These are phyloP conservation scores for Lepisosteus oculatus DNA, from an alignment of 2,113 vertebrate species.

Conservation along the genomic window DNA sequence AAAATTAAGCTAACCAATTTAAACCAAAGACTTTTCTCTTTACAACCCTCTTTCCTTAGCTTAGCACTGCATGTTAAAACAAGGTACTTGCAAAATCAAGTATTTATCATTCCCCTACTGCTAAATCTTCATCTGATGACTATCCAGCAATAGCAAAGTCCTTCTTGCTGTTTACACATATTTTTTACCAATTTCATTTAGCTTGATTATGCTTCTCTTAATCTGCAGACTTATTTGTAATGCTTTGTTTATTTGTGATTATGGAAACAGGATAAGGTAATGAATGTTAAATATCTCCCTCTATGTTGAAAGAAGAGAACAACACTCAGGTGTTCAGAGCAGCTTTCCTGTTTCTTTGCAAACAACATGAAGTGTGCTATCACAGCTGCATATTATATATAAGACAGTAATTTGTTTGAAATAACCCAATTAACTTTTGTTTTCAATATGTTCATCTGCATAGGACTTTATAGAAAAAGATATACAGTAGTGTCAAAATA, in stretches of 20 bases:
- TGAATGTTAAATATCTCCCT: not conserved
- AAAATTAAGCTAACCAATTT: slow-evolving; percentile 9
- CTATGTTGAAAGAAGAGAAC: not conserved
- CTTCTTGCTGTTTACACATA: not conserved
- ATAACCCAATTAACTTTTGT: too few relatives aligned
- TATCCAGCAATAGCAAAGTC: not conserved
- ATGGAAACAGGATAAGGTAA: not conserved
- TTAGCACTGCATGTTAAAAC: not conserved
- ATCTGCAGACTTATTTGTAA: not conserved
- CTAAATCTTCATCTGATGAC: not conserved
- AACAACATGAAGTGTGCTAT: too few relatives aligned
- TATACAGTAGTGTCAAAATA: too few relatives aligned
- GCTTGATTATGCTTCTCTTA: not conserved
- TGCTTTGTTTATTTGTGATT: not conserved
- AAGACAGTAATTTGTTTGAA: too few relatives aligned
- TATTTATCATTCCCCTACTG: slow-evolving; percentile 1
- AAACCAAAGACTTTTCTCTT: not conserved
- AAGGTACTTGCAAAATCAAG: not conserved
- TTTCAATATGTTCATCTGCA: too few relatives aligned
- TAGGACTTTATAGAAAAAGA: too few relatives aligned
- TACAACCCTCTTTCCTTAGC: not conserved
- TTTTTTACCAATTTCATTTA: not conserved
- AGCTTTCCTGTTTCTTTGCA: too few relatives aligned
- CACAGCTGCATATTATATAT: too few relatives aligned
- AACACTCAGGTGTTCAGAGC: not conserved